Evolutionary conservation across 2,113 vertebrate species (phyloP).

Genomic region (Percopsis transmontana): DNA sequence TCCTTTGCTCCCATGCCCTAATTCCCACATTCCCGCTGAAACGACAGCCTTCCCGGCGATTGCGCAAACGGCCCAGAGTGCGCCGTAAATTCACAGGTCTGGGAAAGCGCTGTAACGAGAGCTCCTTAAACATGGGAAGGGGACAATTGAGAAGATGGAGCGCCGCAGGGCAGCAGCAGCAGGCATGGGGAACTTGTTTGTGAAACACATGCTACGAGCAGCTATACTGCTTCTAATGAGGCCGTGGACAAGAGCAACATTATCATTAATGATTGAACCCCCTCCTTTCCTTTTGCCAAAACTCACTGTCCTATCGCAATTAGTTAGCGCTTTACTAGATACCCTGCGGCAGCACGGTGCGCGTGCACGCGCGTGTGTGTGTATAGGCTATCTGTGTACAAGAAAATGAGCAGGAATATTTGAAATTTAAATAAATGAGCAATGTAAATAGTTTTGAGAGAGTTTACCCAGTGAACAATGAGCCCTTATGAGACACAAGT

Average conservation of each 20-base stretch:
- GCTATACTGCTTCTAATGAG: slow-evolving; percentile 89
- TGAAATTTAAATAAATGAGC: slow-evolving; percentile 97
- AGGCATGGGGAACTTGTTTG: slow-evolving; percentile 89
- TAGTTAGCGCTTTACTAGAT: slow-evolving; percentile 93
- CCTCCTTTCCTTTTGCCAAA: slow-evolving; percentile 5
- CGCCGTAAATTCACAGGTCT: slow-evolving; percentile 72
- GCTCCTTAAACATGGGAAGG: slow-evolving; percentile 75
- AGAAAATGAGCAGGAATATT: slow-evolving; percentile 69
- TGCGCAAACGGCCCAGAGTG: slow-evolving; percentile 72
- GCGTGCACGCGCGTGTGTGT: slow-evolving; percentile 34
- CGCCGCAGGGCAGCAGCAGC: slow-evolving; percentile 84
- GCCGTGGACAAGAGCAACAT: slow-evolving; percentile 90
- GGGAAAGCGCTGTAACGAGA: slow-evolving; percentile 73
- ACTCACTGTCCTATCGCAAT: not conserved
- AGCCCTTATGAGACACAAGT: slow-evolving; percentile 95
- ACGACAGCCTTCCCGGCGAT: slow-evolving; percentile 68
- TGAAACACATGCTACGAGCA: slow-evolving; percentile 90
- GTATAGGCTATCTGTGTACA: slow-evolving; percentile 39
- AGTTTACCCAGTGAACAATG: slow-evolving; percentile 98
- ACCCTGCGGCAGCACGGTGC: slow-evolving; percentile 77
- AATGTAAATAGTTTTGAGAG: slow-evolving; percentile 99
- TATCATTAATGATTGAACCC: slow-evolving; percentile 90
- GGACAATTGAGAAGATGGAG: slow-evolving; percentile 82
- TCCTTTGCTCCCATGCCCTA: slow-evolving; percentile 67
- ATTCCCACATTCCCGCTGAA: slow-evolving; percentile 74